phyloP scores from a whole-genome alignment of 2,113 vertebrate species.

The Toxotes chatareus region DNA sequence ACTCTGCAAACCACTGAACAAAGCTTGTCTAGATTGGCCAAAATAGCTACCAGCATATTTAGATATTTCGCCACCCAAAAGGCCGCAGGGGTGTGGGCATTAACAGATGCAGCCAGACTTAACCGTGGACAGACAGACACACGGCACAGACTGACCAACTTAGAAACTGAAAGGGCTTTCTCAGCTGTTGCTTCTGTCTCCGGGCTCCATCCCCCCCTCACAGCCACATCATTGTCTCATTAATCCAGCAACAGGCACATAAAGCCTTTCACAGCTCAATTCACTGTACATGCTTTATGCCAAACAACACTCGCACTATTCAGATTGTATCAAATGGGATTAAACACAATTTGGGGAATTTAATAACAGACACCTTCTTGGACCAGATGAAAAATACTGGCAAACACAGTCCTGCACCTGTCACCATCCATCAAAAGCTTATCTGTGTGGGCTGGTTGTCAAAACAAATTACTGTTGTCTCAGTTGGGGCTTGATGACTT shows the following conservation, averaged over 20 bases:
- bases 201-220: slow-evolving; percentile 13
- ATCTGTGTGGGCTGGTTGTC: slow-evolving; percentile 39
- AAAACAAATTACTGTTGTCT: slow-evolving; percentile 70
- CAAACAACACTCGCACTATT: neutral
- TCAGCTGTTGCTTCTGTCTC: slow-evolving; percentile 74
- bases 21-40: slow-evolving; percentile 26
- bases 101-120: slow-evolving; percentile 68
- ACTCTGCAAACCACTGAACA: slow-evolving; percentile 17
- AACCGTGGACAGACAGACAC: slow-evolving; percentile 45
- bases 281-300: slow-evolving; percentile 32
- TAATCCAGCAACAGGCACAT: slow-evolving; percentile 46
- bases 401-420: slow-evolving; percentile 16
- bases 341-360: neutral
- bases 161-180: slow-evolving; percentile 69
- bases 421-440: slow-evolving; percentile 64
- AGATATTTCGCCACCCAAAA: slow-evolving; percentile 49
- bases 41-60: slow-evolving; percentile 55
- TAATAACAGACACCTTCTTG: slow-evolving; percentile 9
- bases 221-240: slow-evolving; percentile 50
- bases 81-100: slow-evolving; percentile 52
- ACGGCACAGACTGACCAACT: slow-evolving; percentile 53
- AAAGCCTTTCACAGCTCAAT: slow-evolving; percentile 24
- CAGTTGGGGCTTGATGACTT: slow-evolving; percentile 43
- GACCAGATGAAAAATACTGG: slow-evolving; percentile 29
- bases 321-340: slow-evolving; percentile 26